Evolutionary conservation across 2,888 invertebrate genomes (phyloP).

Genomic region (Macropis europaea): DNA sequence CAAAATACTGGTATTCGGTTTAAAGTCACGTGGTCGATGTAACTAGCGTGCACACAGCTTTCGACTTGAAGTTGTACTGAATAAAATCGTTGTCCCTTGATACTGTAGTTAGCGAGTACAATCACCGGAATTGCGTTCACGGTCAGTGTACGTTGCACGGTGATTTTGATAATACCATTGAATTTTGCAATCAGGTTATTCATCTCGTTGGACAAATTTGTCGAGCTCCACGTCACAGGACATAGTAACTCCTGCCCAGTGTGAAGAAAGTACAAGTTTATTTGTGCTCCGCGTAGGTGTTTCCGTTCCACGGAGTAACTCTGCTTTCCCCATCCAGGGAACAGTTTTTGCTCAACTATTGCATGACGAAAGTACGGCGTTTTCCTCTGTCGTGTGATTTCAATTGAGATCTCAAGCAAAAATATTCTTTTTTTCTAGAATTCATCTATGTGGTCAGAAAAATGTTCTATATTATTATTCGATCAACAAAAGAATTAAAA

Average conservation of each 20-base stretch:
- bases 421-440: too few species aligned
- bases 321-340: slow-evolving; percentile 40
- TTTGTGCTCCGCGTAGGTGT: slow-evolving; percentile 25
- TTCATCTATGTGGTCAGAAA: too few species aligned
- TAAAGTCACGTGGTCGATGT: too few species aligned
- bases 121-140: slow-evolving; percentile 32
- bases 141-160: not conserved
- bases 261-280: slow-evolving; percentile 54
- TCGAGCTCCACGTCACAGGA: not conserved
- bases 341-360: slow-evolving; percentile 16
- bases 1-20: too few species aligned
- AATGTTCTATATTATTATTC: too few species aligned
- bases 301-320: slow-evolving; percentile 42
- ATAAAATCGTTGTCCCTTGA: not conserved
- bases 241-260: slow-evolving; percentile 11
- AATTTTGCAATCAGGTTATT: slow-evolving; percentile 36
- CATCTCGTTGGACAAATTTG: not conserved
- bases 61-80: too few species aligned
- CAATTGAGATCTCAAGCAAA: too few species aligned
- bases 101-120: slow-evolving; percentile 1
- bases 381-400: too few species aligned
- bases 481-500: too few species aligned
- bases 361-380: slow-evolving; percentile 14
- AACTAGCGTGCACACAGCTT: too few species aligned
- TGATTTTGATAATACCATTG: slow-evolving; percentile 25